phyloP scores from a whole-genome alignment of 2,797 vertebrate species.

The Emys orbicularis region DNA sequence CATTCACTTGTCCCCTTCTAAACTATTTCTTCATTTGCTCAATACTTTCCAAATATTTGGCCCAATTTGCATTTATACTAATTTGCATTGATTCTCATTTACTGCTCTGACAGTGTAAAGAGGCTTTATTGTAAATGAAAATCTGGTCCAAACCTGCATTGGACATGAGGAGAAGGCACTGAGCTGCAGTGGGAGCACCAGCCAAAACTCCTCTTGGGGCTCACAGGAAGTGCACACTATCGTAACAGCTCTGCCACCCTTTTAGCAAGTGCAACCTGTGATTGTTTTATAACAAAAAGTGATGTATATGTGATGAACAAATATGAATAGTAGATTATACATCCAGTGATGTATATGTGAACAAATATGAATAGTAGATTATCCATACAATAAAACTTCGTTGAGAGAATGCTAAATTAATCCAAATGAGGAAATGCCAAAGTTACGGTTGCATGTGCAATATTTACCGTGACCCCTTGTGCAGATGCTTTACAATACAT shows the following conservation, averaged over 20 bases:
- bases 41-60: background rate
- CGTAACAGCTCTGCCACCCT: background rate
- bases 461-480: background rate
- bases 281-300: background rate
- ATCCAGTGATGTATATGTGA: background rate
- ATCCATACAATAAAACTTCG: background rate
- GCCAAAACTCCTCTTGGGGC: background rate
- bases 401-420: background rate
- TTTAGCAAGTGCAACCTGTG: background rate
- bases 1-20: background rate
- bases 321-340: background rate
- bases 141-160: background rate
- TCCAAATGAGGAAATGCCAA: background rate
- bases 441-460: background rate
- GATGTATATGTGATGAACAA: background rate
- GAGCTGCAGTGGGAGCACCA: background rate
- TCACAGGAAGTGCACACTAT: background rate
- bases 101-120: background rate
- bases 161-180: background rate
- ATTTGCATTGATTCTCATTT: background rate
- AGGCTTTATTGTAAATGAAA: background rate
- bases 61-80: background rate
- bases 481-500: background rate
- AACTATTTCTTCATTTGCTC: conserved; percentile 4
- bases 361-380: background rate